Base-by-base conservation (phyloP, 2,113 vertebrate genomes). In the Paradoxurus hermaphroditus region DNA sequence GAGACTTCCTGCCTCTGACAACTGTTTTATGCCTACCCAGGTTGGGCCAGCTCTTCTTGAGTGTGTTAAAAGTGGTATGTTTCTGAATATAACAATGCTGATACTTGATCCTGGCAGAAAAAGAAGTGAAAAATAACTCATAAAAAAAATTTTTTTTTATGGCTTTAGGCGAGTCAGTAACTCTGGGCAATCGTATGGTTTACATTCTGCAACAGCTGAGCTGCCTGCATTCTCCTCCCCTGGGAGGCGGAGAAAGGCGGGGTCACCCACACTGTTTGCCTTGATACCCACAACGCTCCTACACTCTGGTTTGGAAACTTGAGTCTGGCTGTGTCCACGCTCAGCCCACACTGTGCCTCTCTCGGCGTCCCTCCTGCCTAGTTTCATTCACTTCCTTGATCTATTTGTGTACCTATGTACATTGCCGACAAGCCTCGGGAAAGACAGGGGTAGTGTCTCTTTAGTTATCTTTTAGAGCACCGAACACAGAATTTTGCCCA, bases 41-140 rank as follows among this genome's bases (percentile, higher is more conserved):
- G 81, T 86, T 91, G 86, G 90, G 92, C 91, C 78, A 96, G 68
- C 59, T 91, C 94, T 67, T 95, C 97, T 95, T 94, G 75, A 3
- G 21, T 56, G 63, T 96, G 92, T 98, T 97, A 93, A 96, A 98
- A 98, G 84, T 63, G 81, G 88, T 12, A 4, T 92, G 94, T 95
- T 98, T 94, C 97, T 98, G 97, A 98, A 94, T 98, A 98, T 94
- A 97, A 98, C 97, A 98, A 89, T 65, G 95, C 39, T 90, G 97
- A 83, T 91, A 93, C 97, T 98, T 98, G 98, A 96, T 91, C 90
- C 94, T 97, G 97, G 84, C 13, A 86, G 97, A 97, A 98, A 98
- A 97, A 97, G 97, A 98, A 98, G 97, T 96, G 94, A 98, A 98
- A 96, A 96, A 98, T 97, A 97, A 96, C 97, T 98, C 91, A 95